Evolutionary conservation across 2,113 vertebrate species (phyloP).

Genomic region (rabbit (Oryctolagus cuniculus)): DNA sequence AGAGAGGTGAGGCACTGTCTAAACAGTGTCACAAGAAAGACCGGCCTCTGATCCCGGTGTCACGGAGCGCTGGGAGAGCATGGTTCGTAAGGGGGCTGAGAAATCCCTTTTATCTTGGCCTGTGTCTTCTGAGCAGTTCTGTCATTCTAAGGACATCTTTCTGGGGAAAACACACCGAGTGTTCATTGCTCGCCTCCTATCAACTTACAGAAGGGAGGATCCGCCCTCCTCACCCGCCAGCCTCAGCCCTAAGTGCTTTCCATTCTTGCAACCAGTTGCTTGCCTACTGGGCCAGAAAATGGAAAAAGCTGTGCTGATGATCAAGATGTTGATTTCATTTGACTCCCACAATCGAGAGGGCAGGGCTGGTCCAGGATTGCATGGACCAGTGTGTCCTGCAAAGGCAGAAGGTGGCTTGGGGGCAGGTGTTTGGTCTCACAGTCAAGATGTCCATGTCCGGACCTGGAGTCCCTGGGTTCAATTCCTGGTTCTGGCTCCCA

Average conservation of each 20-base stretch:
- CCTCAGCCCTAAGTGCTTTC: background rate
- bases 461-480: too few relatives aligned
- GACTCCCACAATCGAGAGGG: background rate
- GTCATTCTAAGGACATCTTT: background rate
- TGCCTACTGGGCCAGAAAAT: conserved; percentile 15
- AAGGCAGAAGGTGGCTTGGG: background rate
- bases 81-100: conserved; percentile 14
- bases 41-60: background rate
- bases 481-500: too few relatives aligned
- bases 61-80: conserved; percentile 18
- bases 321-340: background rate
- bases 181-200: background rate
- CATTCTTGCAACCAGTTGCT: background rate
- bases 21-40: conserved; percentile 71
- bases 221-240: accelerated
- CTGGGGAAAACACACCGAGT: background rate
- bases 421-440: too few relatives aligned
- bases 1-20: conserved; percentile 59
- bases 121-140: conserved; percentile 52
- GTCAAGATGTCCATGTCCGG: too few relatives aligned
- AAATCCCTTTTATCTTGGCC: conserved; percentile 66
- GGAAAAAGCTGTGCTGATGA: background rate
- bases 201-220: background rate
- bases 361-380: background rate
- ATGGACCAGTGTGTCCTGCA: background rate